Evolutionary conservation across 2,888 invertebrate species (phyloP).

Genomic region (Tinea trinotella): DNA sequence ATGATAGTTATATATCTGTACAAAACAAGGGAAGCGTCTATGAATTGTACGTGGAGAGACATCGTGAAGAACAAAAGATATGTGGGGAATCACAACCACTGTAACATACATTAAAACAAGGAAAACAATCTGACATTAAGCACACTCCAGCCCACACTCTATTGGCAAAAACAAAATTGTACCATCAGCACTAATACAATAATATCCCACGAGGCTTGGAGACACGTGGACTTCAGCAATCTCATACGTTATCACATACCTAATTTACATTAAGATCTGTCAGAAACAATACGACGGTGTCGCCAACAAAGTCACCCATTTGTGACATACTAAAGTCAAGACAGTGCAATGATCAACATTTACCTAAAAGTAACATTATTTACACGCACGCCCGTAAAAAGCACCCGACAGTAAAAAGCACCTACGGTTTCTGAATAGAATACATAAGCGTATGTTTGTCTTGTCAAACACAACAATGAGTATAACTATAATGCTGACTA

Average conservation of each 20-base stretch:
- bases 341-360: constrained; percentile 40
- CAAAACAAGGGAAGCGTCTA: constrained; percentile 5
- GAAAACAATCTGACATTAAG: constrained; percentile 30
- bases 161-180: constrained; percentile 62
- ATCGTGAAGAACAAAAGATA: constrained; percentile 37
- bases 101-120: constrained; percentile 26
- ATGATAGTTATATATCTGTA: constrained; percentile 4
- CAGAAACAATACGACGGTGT: neutral
- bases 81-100: constrained; percentile 68
- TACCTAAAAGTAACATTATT: constrained; percentile 55
- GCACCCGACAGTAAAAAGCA: constrained; percentile 71
- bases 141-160: constrained; percentile 48
- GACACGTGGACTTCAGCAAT: constrained; percentile 54
- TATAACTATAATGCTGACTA: constrained; percentile 7
- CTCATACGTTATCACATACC: constrained; percentile 70
- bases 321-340: constrained; percentile 53
- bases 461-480: constrained; percentile 18
- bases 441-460: constrained; percentile 57
- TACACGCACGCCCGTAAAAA: constrained; percentile 64
- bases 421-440: constrained; percentile 67
- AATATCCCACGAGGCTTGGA: constrained; percentile 34
- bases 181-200: constrained; percentile 36
- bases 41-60: neutral
- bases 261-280: constrained; percentile 62
- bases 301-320: constrained; percentile 25